Base-by-base conservation (phyloP, 2,797 vertebrate genomes). In the Cirrhinus mrigala region DNA sequence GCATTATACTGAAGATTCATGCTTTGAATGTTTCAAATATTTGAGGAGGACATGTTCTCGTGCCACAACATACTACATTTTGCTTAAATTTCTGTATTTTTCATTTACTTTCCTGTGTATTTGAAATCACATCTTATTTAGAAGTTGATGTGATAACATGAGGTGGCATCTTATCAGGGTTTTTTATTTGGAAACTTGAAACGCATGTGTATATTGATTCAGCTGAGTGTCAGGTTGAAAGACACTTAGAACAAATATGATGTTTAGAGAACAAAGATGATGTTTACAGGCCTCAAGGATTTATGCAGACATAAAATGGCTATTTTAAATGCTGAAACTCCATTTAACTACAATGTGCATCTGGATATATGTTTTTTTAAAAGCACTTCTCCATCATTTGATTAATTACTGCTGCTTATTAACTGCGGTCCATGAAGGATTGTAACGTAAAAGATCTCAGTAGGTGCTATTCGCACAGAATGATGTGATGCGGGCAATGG, bases 71-170 rank as follows among this genome's bases (percentile, higher is more conserved):
- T 9, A 20, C 10, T 24, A 75, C 1, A 64, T 64, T 27, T 14
- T 64, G 8, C 14, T 29, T 64, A 64, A 6, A 64, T 64, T 64
- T 29, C 2, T 5, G 27, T 2, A 22, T 58, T 77, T 58, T 77
- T 44, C 22, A 60, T 60, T 78, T 6, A 44, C 48, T 27, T 75
- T 73, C n/a, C 15, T 73, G 70, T 27, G 46, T 10, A 73, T 50
- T 48, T 73, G 22, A 71, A 50, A 16, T 27, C 16, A 3, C 16
- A 50, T 33, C 48, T 20, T 6, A 52, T 82, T 87, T 58, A 71
- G 54, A 82, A 62, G 46, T 22, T 24, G 50, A 73, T 83, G 50
- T 88, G 74, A 88, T 82, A 71, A 88, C 85, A 86, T 80, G 8
- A 16, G 18, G 76, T 62, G 86, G 33, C 69, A 86, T 29, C n/a